A percentile compares a stretch with the other conserved stretches of the same genome.
phyloP scores from a whole-genome alignment of 2,888 invertebrate species.

The Camptogramma bilineatum region DNA sequence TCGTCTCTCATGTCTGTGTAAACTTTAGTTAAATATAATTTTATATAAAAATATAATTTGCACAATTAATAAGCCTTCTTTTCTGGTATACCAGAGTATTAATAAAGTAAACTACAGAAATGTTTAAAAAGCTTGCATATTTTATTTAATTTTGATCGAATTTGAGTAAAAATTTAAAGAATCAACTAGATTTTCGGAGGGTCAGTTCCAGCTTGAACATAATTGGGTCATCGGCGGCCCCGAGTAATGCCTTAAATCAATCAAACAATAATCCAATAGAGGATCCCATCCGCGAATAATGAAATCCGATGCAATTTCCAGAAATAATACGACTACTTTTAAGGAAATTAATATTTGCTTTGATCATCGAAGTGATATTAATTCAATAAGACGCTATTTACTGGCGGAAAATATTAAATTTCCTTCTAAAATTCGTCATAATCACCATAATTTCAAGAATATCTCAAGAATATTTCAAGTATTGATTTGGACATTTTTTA shows the following conservation, averaged over 20 bases:
- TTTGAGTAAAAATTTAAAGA: neutral
- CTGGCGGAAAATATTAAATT: neutral
- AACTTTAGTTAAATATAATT: too few relatives aligned
- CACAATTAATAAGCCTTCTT: too few relatives aligned
- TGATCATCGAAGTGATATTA: neutral
- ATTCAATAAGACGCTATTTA: neutral
- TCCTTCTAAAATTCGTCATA: neutral
- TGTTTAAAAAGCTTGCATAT: too few relatives aligned
- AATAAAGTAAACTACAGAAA: too few relatives aligned
- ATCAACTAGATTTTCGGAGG: slow-evolving; percentile 18
- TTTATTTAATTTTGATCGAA: neutral
- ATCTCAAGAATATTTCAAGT: too few relatives aligned
- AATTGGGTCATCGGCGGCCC: slow-evolving; percentile 40
- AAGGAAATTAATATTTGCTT: slow-evolving; percentile 10
- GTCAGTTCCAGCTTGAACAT: slow-evolving; percentile 32
- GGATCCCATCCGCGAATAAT: slow-evolving; percentile 48
- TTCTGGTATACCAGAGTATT: too few relatives aligned
- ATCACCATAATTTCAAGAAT: too few relatives aligned
- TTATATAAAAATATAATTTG: too few relatives aligned
- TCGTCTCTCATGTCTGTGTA: too few relatives aligned
- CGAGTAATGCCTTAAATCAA: slow-evolving; percentile 54
- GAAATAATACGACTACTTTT: slow-evolving; percentile 28
- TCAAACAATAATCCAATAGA: slow-evolving; percentile 45
- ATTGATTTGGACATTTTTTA: too few relatives aligned
- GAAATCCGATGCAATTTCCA: slow-evolving; percentile 48